phyloP scores from a whole-genome alignment of 2,888 invertebrate genomes.

The Nudaria mundana region DNA sequence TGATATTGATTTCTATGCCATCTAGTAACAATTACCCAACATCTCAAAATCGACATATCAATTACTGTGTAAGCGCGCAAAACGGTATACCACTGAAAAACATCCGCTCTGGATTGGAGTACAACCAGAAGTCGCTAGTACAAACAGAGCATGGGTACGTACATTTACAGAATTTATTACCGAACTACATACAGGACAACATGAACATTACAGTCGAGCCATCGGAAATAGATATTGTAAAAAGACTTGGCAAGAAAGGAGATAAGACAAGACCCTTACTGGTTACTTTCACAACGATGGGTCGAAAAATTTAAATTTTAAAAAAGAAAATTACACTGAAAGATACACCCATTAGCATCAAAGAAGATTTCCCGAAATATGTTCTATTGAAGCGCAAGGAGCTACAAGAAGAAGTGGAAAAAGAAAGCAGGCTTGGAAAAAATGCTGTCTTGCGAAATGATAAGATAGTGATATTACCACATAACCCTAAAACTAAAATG shows the following conservation, averaged over 20 bases:
- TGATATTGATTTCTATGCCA: no score
- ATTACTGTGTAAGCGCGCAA: no score
- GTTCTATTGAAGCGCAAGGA: not conserved
- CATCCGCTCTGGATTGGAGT: no score
- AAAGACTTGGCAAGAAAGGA: not conserved
- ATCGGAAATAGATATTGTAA: not conserved
- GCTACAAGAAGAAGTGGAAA: not conserved
- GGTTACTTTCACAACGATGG: not conserved
- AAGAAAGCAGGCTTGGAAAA: not conserved
- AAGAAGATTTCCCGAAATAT: not conserved
- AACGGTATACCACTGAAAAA: no score
- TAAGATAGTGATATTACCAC: not conserved
- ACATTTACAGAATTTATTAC: not conserved
- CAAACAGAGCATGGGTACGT: not conserved
- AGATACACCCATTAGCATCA: not conserved
- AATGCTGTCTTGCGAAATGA: not conserved
- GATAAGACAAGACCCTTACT: not conserved
- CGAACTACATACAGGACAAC: not conserved
- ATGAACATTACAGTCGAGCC: not conserved
- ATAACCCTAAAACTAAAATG: not conserved
- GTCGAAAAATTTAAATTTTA: not conserved
- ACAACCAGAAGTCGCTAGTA: no score
- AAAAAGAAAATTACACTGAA: no score
- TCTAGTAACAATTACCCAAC: no score
- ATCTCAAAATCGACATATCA: no score